phyloP scores from a whole-genome alignment of 1,140 invertebrate species.

The Holotrichia oblita region DNA sequence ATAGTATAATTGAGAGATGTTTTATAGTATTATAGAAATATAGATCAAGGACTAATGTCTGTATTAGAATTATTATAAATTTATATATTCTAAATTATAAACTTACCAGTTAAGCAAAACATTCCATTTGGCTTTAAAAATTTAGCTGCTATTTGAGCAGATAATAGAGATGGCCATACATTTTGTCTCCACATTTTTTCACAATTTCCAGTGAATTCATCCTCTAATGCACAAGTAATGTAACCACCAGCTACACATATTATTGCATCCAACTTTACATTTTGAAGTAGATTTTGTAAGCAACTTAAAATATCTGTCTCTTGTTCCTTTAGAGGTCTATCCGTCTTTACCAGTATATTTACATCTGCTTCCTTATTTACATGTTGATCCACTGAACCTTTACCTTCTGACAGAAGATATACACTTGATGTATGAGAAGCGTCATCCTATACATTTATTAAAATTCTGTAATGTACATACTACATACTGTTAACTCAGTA shows the following conservation, averaged over 20 bases:
- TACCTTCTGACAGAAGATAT: neutral
- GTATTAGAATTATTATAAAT: too few species aligned
- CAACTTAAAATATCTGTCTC: constrained; percentile 71
- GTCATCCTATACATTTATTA: neutral
- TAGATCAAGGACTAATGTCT: too few species aligned
- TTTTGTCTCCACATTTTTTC: constrained; percentile 41
- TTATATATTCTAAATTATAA: too few species aligned
- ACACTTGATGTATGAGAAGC: neutral
- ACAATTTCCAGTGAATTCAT: constrained; percentile 28
- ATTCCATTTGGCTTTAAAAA: constrained; percentile 79
- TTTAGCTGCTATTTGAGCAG: constrained; percentile 53
- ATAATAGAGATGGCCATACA: constrained; percentile 39
- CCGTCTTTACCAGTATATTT: constrained; percentile 83
- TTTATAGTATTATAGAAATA: too few species aligned
- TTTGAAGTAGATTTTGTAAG: constrained; percentile 69
- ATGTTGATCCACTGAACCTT: constrained; percentile 52
- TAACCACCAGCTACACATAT: constrained; percentile 98
- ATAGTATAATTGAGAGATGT: neutral
- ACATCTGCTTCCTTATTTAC: constrained; percentile 88
- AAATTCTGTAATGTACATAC: neutral
- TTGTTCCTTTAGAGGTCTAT: constrained; percentile 79
- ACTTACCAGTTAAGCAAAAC: constrained; percentile 72
- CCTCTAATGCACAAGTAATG: constrained; percentile 85
- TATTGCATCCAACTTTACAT: constrained; percentile 90
- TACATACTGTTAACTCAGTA: neutral